Conservation (phyloP, 2,113 vertebrate genomes). For the Zeus faber region DNA sequence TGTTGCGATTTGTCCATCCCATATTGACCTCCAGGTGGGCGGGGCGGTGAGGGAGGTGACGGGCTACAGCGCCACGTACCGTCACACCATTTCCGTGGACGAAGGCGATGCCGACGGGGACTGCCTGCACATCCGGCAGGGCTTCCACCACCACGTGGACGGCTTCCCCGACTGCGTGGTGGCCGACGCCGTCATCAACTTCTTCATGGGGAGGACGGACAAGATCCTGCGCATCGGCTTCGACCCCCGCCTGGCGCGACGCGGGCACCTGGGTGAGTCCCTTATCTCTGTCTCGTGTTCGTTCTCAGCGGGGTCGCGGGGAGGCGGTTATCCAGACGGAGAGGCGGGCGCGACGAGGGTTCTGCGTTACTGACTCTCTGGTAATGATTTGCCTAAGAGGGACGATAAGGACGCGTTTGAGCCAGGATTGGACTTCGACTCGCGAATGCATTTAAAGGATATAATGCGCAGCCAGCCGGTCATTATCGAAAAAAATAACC, state of each 20-base stretch:
- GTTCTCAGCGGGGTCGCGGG: no score
- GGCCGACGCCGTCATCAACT: conserved; percentile 88
- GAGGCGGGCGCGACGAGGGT: no score
- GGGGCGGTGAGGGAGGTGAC: conserved; percentile 87
- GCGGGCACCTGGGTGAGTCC: conserved; percentile 84
- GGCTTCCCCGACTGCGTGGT: conserved; percentile 88
- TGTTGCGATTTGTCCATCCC: not conserved
- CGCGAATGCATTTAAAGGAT: no score
- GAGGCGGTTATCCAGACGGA: no score
- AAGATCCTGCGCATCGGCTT: conserved; percentile 86
- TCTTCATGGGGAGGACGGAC: conserved; percentile 86
- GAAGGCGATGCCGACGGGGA: conserved; percentile 79
- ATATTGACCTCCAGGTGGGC: conserved; percentile 75
- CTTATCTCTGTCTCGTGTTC: no score
- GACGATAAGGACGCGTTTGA: no score
- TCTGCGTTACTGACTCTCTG: no score
- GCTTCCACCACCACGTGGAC: conserved; percentile 79
- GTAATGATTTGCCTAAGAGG: no score
- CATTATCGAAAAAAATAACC: no score
- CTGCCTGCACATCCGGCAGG: conserved; percentile 77
- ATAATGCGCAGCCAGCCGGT: no score
- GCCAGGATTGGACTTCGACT: no score
- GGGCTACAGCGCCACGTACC: conserved; percentile 80
- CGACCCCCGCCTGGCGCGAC: conserved; percentile 79
- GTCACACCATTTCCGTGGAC: conserved; percentile 81